Base-by-base conservation (phyloP, 2,888 invertebrate genomes). In the Cremastinae sp. region DNA sequence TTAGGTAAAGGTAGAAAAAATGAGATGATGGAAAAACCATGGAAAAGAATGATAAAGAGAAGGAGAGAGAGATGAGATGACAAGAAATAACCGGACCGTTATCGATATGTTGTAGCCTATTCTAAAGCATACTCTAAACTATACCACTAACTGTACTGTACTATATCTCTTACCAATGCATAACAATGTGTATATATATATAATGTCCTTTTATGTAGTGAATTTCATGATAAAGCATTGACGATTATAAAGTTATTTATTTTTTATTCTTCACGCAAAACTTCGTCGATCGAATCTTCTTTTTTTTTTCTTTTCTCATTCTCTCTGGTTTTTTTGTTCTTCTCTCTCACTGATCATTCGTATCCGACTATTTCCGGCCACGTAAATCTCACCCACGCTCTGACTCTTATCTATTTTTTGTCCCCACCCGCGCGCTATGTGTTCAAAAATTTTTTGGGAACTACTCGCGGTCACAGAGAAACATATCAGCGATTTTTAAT, bases 141-240 rank as follows among this genome's bases (percentile, higher is more conserved):
- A 85, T 83, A 81, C 68, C 28, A 78, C 81, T 86, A 83, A 86
- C 83, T 85, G 84, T 87, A 86, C 82, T 85, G 83, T 86, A 86
- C 82, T 87, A 85, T 83, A 82, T 86, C 85, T 85, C 84, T 87
- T 85, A 86, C 82, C 83, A 83, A 85, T 85, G 83, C 86, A 85
- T 87, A 86, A 86, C 82, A 83, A 82, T 81, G 84, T 85, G 83
- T 83, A 83, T 85, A 70, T 75, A 75, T 74, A 66, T 78, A 74
- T 75, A 65, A 62, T 84, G 82, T 79, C 84, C 81, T 82, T 85
- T 70, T 81, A 83, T 74, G 83, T 86, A 86, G 85, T 81, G 84
- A 83, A 84, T 83, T 84, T 83, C 82, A 82, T 83, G 82, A 5
- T 28, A 28, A 49, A 81, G 80, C 80, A 81, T 80, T 80, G 78